These are phyloP conservation scores for Laterallus jamaicensis DNA, from an alignment of 2,113 vertebrate species.

Conservation along the genomic window DNA sequence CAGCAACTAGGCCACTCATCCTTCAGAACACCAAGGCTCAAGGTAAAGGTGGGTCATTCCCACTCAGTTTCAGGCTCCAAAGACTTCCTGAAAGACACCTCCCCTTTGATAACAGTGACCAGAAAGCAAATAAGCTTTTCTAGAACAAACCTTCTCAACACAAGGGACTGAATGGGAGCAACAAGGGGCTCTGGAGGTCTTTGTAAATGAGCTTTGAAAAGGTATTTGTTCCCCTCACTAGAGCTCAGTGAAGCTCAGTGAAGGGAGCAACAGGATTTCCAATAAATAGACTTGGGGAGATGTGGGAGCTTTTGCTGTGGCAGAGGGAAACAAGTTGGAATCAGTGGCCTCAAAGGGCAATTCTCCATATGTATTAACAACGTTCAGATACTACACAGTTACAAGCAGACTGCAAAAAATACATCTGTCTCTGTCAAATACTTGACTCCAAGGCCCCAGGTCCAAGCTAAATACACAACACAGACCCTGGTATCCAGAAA, in stretches of 20 bases:
- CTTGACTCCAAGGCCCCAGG: neutral
- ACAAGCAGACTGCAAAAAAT: neutral
- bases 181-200: neutral
- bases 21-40: neutral
- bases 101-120: neutral
- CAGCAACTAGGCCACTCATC: neutral
- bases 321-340: neutral
- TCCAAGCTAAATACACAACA: neutral
- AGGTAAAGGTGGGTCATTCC: neutral
- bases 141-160: neutral
- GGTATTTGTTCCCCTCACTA: neutral
- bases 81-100: neutral
- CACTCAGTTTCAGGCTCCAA: neutral
- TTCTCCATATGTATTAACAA: neutral
- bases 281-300: neutral
- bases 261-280: neutral
- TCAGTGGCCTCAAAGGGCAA: neutral
- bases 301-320: neutral
- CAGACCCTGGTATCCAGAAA: neutral
- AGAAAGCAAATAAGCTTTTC: neutral
- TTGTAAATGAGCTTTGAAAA: neutral
- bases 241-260: neutral
- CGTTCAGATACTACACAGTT: neutral
- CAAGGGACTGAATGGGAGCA: neutral
- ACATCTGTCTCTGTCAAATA: neutral